A percentile compares a stretch with the other conserved stretches of the same genome.
Conservation (phyloP, 2,113 vertebrate species). For the Austrofundulus limnaeus region DNA sequence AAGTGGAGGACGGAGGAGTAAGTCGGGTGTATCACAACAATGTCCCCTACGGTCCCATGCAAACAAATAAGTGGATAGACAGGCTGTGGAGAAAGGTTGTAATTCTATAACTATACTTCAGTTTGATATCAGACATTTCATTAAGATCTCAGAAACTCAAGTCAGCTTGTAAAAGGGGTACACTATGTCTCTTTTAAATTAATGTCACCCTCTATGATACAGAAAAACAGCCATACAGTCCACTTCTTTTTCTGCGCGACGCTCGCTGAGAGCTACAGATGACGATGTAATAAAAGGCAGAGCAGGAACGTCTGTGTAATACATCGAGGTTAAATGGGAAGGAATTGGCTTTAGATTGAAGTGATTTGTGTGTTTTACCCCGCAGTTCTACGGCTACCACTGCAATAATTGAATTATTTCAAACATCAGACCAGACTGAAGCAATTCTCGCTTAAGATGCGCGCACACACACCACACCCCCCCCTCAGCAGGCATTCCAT, state of each 20-base stretch:
- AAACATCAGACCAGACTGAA: constrained; percentile 50
- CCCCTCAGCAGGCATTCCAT: constrained; percentile 16
- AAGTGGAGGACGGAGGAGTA: neutral
- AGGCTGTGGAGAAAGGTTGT: too few species aligned
- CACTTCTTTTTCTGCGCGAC: constrained; percentile 14
- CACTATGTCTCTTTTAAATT: constrained; percentile 7
- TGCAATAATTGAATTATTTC: constrained; percentile 69
- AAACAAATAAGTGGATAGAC: neutral
- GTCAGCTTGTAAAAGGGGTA: neutral
- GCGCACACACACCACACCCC: constrained; percentile 1
- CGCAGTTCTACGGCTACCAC: constrained; percentile 44
- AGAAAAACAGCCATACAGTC: constrained; percentile 1
- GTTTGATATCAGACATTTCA: neutral
- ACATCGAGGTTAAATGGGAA: constrained; percentile 62
- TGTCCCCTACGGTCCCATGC: neutral
- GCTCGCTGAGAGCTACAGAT: constrained; percentile 41
- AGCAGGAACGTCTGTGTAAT: constrained; percentile 50
- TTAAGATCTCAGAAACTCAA: neutral
- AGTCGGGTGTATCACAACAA: neutral
- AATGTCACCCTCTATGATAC: constrained; percentile 21
- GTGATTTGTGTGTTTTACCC: constrained; percentile 69
- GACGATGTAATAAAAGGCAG: constrained; percentile 55
- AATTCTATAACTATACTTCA: neutral
- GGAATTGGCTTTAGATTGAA: constrained; percentile 67
- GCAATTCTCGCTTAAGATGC: constrained; percentile 28